Conservation (phyloP, 2,113 vertebrate species). For the Lepisosteus oculatus region DNA sequence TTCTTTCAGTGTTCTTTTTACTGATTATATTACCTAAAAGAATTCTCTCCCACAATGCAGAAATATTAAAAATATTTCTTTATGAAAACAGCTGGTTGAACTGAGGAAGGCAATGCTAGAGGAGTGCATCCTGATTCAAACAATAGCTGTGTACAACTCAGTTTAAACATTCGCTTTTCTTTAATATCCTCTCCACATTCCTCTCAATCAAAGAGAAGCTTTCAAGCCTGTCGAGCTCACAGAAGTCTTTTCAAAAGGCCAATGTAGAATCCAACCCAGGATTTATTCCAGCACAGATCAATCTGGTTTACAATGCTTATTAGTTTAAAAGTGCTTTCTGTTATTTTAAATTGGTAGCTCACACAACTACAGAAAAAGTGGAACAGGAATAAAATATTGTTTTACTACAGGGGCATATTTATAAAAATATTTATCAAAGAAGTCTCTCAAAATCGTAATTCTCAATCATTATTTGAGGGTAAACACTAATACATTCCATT, state of each 20-base stretch:
- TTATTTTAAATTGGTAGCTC: neutral
- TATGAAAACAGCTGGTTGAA: neutral
- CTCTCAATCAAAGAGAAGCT: neutral
- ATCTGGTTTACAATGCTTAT: neutral
- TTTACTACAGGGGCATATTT: no score
- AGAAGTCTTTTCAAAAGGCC: conserved; percentile 2
- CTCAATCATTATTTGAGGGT: no score
- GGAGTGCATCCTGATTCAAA: conserved; percentile 15
- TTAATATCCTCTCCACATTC: conserved; percentile 14
- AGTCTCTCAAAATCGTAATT: no score
- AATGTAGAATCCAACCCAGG: conserved; percentile 6
- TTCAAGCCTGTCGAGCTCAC: conserved; percentile 4
- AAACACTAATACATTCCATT: no score
- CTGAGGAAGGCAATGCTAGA: neutral
- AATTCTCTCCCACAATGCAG: no score
- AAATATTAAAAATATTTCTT: neutral
- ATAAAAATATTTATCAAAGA: no score
- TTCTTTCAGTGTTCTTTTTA: no score
- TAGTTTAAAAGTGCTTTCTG: neutral
- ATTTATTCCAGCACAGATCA: conserved; percentile 2
- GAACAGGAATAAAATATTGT: no score
- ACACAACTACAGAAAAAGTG: no score
- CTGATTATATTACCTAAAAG: neutral
- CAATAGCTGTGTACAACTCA: neutral
- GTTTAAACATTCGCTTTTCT: conserved; percentile 3